A percentile compares a stretch with the other conserved stretches of the same genome.
These are phyloP conservation scores for Mizuhopecten yessoensis DNA, from an alignment of 1,140 invertebrate species.

Conservation along the genomic window DNA sequence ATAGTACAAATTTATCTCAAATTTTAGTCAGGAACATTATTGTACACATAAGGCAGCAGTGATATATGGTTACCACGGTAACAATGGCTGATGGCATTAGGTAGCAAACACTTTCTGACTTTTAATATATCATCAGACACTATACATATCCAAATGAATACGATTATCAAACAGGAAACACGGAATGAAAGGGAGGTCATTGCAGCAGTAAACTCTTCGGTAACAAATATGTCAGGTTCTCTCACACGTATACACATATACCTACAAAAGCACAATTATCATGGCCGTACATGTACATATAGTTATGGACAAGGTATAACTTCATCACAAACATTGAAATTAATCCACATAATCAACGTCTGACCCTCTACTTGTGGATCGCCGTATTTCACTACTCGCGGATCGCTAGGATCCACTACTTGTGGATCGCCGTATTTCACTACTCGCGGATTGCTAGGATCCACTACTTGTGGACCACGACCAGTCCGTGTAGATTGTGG, in stretches of 20 bases:
- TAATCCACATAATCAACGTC: neutral
- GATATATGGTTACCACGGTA: neutral
- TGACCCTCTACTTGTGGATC: neutral
- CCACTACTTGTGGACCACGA: neutral
- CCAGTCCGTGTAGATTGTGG: neutral
- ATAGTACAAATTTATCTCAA: neutral
- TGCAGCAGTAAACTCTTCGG: neutral
- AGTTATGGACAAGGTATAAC: neutral
- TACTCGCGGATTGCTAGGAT: neutral
- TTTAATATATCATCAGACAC: neutral
- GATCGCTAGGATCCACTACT: neutral
- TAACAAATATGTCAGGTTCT: neutral
- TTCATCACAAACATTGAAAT: neutral
- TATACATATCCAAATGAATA: neutral
- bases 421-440: neutral
- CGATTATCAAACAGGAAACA: too few species aligned
- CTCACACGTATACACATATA: neutral
- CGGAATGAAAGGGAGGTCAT: neutral
- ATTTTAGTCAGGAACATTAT: neutral
- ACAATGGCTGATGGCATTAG: neutral
- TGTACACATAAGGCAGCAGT: neutral
- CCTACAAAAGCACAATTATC: neutral
- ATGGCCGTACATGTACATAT: neutral
- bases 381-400: too few species aligned
- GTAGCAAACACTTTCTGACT: neutral